Percentiles rank a stretch among this genome's conserved stretches.
Evolutionary conservation across 2,888 invertebrate genomes (phyloP).

Genomic region (Acrobasis suavella): DNA sequence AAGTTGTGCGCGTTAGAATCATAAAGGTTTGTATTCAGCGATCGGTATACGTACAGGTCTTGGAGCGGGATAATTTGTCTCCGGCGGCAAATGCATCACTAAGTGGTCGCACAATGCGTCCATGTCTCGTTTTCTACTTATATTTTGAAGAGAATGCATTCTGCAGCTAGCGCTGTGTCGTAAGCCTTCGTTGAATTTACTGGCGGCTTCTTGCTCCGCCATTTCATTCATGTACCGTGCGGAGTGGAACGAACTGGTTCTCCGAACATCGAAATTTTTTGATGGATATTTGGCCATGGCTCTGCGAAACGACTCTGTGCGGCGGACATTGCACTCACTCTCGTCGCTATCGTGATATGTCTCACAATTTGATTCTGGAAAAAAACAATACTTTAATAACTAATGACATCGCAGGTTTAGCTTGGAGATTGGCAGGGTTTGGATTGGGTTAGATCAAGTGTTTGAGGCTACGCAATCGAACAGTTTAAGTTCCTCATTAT

Average conservation of each 20-base stretch:
- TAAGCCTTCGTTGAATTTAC: constrained; percentile 47
- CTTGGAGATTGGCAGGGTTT: no score
- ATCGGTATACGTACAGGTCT: constrained; percentile 55
- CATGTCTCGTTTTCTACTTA: constrained; percentile 65
- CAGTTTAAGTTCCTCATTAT: no score
- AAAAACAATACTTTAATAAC: constrained; percentile 8
- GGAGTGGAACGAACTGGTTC: constrained; percentile 72
- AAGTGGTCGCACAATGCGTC: constrained; percentile 69
- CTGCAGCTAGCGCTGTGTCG: constrained; percentile 59
- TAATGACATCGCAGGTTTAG: no score
- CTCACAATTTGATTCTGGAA: constrained; percentile 73
- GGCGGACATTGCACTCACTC: constrained; percentile 69
- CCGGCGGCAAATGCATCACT: constrained; percentile 68
- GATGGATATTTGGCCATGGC: constrained; percentile 62
- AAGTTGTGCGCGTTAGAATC: no score
- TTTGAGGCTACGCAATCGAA: no score
- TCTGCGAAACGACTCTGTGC: constrained; percentile 68
- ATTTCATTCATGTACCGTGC: constrained; percentile 62
- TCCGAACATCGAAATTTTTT: constrained; percentile 62
- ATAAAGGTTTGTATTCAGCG: no score
- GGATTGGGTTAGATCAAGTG: no score
- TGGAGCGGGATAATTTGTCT: constrained; percentile 63
- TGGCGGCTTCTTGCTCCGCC: constrained; percentile 46
- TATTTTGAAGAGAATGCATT: constrained; percentile 73
- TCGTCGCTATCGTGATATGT: constrained; percentile 74